A percentile compares a stretch with the other conserved stretches of the same genome.
Evolutionary conservation across 2,888 invertebrate genomes (phyloP).

Genomic region (Ctena decussata): DNA sequence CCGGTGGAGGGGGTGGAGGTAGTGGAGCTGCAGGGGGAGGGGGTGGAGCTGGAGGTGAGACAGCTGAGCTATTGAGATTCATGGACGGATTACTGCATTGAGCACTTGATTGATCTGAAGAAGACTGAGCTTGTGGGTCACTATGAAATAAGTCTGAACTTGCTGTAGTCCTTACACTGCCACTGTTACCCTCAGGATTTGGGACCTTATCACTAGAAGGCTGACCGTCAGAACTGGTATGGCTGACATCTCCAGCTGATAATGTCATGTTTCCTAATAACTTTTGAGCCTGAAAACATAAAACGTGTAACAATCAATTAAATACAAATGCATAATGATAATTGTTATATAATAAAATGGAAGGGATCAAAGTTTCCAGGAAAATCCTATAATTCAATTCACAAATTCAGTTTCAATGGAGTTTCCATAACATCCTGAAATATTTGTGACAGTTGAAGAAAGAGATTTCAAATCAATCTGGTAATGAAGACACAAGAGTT

Average conservation of each 20-base stretch:
- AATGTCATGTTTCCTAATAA: slow-evolving; percentile 30
- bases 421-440: no score
- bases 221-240: no score
- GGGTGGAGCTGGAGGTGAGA: slow-evolving; percentile 36
- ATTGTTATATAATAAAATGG: no score
- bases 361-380: no score
- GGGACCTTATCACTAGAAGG: neutral
- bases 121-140: neutral
- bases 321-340: no score
- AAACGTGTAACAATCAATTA: neutral
- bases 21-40: slow-evolving; percentile 36
- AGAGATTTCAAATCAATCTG: no score
- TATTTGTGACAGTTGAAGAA: no score
- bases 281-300: slow-evolving; percentile 39
- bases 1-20: slow-evolving; percentile 11
- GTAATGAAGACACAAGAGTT: no score
- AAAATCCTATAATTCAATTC: no score
- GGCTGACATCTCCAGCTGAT: slow-evolving; percentile 10
- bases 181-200: neutral
- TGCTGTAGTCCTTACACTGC: no score
- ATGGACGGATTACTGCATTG: neutral
- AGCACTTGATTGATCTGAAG: neutral
- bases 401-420: no score
- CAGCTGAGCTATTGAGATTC: neutral
- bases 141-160: neutral